phyloP scores from a whole-genome alignment of 2,888 invertebrate species.

The Hemaris fuciformis region DNA sequence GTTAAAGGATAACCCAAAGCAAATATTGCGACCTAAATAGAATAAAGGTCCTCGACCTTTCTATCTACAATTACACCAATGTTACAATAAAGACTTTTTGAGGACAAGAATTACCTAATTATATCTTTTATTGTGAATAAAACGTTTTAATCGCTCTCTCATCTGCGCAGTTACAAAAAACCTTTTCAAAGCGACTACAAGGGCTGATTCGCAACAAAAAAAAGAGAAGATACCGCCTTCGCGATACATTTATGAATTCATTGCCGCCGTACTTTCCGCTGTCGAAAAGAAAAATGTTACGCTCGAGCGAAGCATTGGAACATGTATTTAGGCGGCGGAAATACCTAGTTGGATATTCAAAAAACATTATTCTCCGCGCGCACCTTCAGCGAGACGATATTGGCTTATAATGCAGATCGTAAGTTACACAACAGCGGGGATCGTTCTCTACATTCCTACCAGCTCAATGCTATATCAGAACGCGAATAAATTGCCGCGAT shows the following conservation, averaged over 20 bases:
- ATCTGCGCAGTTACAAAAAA: neutral
- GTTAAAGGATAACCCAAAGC: too few relatives aligned
- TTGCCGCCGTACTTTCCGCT: neutral
- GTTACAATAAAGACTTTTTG: neutral
- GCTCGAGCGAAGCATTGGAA: constrained; percentile 40
- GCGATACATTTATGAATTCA: neutral
- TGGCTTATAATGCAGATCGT: constrained; percentile 38
- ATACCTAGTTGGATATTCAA: constrained; percentile 42
- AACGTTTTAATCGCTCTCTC: neutral
- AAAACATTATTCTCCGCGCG: constrained; percentile 40
- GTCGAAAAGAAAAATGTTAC: constrained; percentile 42
- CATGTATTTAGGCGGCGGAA: constrained; percentile 31
- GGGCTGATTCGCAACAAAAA: neutral
- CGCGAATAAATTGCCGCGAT: neutral
- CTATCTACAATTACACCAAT: neutral
- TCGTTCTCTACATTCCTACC: constrained; percentile 18
- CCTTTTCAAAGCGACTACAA: neutral
- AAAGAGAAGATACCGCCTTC: neutral
- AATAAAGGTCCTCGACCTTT: neutral
- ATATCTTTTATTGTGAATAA: neutral
- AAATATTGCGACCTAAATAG: too few relatives aligned
- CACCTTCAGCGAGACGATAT: constrained; percentile 34
- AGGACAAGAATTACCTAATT: neutral
- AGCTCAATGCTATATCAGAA: constrained; percentile 15
- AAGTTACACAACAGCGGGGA: constrained; percentile 20